phyloP scores from a whole-genome alignment of 2,113 vertebrate genomes.

The Peromyscus polionotus region DNA sequence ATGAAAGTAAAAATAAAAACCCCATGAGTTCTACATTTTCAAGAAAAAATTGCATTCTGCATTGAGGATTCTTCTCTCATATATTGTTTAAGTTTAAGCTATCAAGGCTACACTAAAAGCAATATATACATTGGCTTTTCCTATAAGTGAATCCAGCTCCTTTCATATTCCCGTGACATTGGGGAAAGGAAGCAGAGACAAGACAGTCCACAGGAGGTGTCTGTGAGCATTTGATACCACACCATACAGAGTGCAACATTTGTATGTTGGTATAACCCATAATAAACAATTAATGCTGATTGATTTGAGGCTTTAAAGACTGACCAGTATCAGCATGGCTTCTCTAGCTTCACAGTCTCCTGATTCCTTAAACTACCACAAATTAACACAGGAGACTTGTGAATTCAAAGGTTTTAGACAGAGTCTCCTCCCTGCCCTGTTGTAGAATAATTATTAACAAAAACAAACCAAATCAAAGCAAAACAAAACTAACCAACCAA shows the following conservation, averaged over 20 bases:
- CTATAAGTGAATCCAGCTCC: not conserved
- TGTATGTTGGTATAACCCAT: not conserved
- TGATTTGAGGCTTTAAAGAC: not conserved
- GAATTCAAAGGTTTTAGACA: not conserved
- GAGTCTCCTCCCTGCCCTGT: not conserved
- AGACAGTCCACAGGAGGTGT: too few species aligned
- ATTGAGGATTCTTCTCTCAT: not conserved
- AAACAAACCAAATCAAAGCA: too few species aligned
- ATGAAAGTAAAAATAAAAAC: not conserved
- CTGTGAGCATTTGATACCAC: not conserved
- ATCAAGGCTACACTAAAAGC: not conserved
- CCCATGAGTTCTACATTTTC: not conserved
- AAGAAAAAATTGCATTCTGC: not conserved
- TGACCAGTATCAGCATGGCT: not conserved
- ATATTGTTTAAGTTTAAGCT: not conserved
- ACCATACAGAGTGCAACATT: not conserved
- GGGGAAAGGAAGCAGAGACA: not conserved
- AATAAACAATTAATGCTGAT: not conserved
- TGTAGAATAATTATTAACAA: not conserved
- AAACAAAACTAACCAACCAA: not conserved
- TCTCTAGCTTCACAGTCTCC: not conserved
- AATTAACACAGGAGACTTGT: not conserved
- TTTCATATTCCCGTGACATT: not conserved
- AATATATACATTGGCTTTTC: not conserved
- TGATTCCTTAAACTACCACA: not conserved